Conservation (phyloP, 2,113 vertebrate species). For the Zosterops lateralis region DNA sequence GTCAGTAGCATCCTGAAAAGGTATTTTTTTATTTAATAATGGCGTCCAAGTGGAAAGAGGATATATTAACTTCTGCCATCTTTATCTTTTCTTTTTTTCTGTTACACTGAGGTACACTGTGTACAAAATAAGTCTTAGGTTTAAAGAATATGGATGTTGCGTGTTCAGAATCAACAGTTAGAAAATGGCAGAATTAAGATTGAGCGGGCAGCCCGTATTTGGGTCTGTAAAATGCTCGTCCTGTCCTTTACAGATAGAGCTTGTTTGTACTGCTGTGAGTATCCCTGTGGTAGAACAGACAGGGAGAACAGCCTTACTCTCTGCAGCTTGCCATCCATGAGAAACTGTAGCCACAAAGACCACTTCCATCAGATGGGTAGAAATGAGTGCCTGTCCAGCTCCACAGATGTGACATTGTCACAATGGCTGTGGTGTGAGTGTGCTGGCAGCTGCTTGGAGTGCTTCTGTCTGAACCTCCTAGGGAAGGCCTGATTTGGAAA, state of each 20-base stretch:
- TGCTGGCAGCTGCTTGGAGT: background rate
- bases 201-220: accelerated
- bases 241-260: accelerated
- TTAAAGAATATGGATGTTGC: background rate
- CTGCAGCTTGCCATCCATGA: accelerated
- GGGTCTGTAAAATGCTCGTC: background rate
- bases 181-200: background rate
- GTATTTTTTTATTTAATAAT: background rate
- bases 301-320: background rate
- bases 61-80: background rate
- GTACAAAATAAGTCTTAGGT: background rate
- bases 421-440: accelerated
- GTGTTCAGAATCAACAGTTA: background rate
- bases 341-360: background rate
- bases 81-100: background rate
- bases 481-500: background rate
- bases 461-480: background rate
- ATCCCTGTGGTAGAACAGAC: accelerated
- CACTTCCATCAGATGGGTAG: background rate
- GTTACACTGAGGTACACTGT: accelerated
- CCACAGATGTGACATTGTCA: background rate
- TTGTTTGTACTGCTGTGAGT: background rate
- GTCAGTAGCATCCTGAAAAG: background rate
- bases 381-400: background rate
- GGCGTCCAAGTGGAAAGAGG: background rate